Conservation (phyloP, 2,797 vertebrate genomes). For the Linurgus olivaceus region DNA sequence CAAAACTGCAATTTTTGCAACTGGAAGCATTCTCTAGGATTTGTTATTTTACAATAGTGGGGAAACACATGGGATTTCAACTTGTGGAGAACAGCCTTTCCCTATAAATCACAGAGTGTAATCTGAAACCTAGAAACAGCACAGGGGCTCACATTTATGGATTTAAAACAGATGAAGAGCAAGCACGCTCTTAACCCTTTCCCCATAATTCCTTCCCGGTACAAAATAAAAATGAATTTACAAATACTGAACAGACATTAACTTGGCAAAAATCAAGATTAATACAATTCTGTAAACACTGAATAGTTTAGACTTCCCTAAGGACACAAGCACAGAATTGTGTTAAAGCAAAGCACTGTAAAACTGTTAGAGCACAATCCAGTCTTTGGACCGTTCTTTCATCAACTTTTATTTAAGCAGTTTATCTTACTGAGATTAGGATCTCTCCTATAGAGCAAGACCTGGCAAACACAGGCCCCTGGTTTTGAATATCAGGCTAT, state of each 20-base stretch:
- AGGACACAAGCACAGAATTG: slow-evolving; percentile 39
- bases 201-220: slow-evolving; percentile 15
- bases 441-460: slow-evolving; percentile 68
- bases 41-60: slow-evolving; percentile 58
- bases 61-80: slow-evolving; percentile 57
- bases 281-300: slow-evolving; percentile 21
- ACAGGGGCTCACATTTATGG: slow-evolving; percentile 59
- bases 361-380: slow-evolving; percentile 54
- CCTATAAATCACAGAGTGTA: slow-evolving; percentile 64
- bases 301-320: background rate
- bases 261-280: background rate
- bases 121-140: slow-evolving; percentile 64
- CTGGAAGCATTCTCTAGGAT: slow-evolving; percentile 19
- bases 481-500: slow-evolving; percentile 70
- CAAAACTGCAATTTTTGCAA: slow-evolving; percentile 36
- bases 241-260: slow-evolving; percentile 6
- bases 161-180: slow-evolving; percentile 69
- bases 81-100: slow-evolving; percentile 58
- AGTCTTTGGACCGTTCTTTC: slow-evolving; percentile 60
- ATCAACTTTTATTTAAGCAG: slow-evolving; percentile 72
- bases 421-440: slow-evolving; percentile 74
- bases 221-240: slow-evolving; percentile 10
- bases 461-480: slow-evolving; percentile 63
- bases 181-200: slow-evolving; percentile 60
- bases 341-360: slow-evolving; percentile 45